Percentiles rank a stretch among this genome's conserved stretches.
phyloP scores from a whole-genome alignment of 1,140 invertebrate species.

The Argopecten irradians region DNA sequence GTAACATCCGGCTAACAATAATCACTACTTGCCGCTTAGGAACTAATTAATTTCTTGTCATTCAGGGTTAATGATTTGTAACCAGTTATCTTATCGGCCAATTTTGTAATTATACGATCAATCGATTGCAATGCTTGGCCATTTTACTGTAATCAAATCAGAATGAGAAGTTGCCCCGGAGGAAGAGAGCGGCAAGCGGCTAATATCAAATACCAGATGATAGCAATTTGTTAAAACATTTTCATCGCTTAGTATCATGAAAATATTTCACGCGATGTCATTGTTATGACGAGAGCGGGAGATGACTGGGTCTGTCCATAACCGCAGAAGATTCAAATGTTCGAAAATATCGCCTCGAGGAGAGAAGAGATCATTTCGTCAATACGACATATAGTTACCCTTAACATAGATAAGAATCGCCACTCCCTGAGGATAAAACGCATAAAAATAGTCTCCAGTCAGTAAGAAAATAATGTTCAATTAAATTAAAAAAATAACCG shows the following conservation, averaged over 20 bases:
- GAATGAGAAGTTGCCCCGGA: background rate
- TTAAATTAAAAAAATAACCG: background rate
- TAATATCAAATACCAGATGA: conserved; percentile 23
- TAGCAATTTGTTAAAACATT: conserved; percentile 23
- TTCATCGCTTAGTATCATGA: conserved; percentile 17
- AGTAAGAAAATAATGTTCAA: conserved; percentile 1
- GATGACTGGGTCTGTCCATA: background rate
- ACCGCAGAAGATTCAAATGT: background rate
- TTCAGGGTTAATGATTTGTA: conserved; percentile 22
- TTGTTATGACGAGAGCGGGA: background rate
- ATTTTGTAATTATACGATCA: conserved; percentile 19
- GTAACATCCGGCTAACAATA: conserved; percentile 21
- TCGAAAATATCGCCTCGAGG: background rate
- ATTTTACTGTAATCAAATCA: conserved; percentile 19
- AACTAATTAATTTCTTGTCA: conserved; percentile 23
- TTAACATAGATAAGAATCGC: background rate
- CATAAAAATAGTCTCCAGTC: background rate
- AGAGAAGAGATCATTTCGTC: background rate
- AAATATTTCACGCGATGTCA: conserved; percentile 10
- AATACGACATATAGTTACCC: background rate
- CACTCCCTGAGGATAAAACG: background rate
- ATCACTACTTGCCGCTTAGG: conserved; percentile 20
- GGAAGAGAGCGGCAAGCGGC: background rate
- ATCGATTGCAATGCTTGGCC: conserved; percentile 14
- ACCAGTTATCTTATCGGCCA: conserved; percentile 8